Evolutionary conservation across 2,888 invertebrate genomes (phyloP), one percentile per base, ranked within the genome.

Genomic region (Athetis lepigone): DNA sequence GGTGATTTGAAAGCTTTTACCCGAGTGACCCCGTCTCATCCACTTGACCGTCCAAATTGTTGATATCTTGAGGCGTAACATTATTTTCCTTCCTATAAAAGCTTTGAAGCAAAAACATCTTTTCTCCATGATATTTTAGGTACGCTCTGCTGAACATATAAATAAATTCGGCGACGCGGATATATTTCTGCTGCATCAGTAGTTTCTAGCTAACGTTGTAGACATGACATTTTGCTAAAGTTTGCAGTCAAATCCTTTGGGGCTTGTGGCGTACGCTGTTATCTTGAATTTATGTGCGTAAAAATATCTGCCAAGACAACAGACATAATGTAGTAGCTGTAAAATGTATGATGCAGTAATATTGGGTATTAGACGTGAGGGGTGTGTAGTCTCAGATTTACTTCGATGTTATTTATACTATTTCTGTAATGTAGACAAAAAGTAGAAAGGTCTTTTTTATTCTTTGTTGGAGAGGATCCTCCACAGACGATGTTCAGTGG

Each of bases 111-210:
- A 2, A 4, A 40, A 40, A 40, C 25, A 50, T 40, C 43, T 27
- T 11, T 1, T 6, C 19, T 5, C 0, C 19, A 52, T 33, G 29
- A 67, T 50, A 54, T 58, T 54, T 73, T 36, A 46, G 27, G 2
- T 49, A 18, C 46, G 46, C 74, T 66, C 73, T 43, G 59, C 27
- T 58, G 73, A 46, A 56, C 65, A 2, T 59, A 58, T 52, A 66
- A 29, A 67, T 42, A 59, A 29, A 74, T 55, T 69, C 56, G 52
- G n/a, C 45, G 75, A 13, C 43, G 25, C 16, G 63, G 57, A 71
- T 70, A 75, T 57, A 57, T 75, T 70, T 23, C 21, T 29, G 43
- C 25, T 37, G 47, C 25, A 29, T 33, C 29, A 27, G n/a, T 9
- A 5, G n/a, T 5, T 2, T 3, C 25, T 25, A 8, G 4, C 54